A percentile compares a stretch with the other conserved stretches of the same genome.
Conservation (phyloP, 2,797 vertebrate genomes). For the Acrossocheilus fasciatus region DNA sequence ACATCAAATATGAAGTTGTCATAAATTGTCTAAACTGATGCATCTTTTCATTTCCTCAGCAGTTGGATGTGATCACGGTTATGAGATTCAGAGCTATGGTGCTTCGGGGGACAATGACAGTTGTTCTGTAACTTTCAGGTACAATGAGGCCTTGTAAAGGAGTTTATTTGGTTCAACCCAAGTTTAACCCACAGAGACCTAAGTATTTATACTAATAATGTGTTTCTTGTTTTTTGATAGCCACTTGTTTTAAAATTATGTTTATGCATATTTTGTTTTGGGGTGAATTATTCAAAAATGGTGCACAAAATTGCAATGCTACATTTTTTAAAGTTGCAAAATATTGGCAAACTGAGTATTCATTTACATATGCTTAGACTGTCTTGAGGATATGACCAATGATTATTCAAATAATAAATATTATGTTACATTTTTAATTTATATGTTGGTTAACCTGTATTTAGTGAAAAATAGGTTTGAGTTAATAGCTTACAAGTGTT, state of each 20-base stretch:
- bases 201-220: neutral
- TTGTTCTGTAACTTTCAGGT: neutral
- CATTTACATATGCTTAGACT: neutral
- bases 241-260: neutral
- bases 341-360: too few relatives aligned
- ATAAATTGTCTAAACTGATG: neutral
- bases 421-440: neutral
- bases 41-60: constrained; percentile 11
- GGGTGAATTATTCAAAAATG: neutral
- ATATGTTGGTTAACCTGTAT: neutral
- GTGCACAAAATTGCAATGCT: neutral
- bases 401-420: neutral
- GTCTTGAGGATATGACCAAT: neutral
- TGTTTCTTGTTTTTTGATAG: neutral
- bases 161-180: neutral
- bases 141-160: neutral
- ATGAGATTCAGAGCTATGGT: neutral
- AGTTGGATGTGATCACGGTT: constrained; percentile 1
- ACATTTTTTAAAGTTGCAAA: too few relatives aligned
- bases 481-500: neutral
- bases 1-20: neutral
- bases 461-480: neutral
- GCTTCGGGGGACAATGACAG: neutral
- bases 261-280: neutral
- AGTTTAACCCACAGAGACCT: too few relatives aligned